Conservation (phyloP, 2,797 vertebrate species). For the Malacoraja senta region DNA sequence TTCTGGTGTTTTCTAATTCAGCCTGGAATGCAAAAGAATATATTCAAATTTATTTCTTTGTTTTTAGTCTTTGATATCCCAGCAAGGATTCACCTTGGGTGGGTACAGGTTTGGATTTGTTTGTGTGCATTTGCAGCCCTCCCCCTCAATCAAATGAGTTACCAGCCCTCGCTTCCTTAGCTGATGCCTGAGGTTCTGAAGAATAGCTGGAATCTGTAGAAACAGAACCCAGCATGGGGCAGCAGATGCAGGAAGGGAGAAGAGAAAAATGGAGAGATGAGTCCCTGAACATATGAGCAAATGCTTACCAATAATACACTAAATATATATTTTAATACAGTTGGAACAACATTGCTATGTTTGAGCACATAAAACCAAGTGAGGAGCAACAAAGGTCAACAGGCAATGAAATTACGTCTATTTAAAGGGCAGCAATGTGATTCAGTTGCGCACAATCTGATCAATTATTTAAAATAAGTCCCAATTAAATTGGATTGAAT, state of each 20-base stretch:
- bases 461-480: slow-evolving; percentile 34
- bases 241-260: neutral
- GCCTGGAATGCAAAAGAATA: neutral
- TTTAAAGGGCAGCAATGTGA: slow-evolving; percentile 14
- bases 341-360: neutral
- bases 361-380: neutral
- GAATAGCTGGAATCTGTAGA: neutral
- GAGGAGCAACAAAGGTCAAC: neutral
- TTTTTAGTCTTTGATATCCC: neutral
- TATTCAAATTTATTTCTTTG: neutral
- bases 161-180: neutral
- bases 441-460: slow-evolving; percentile 7
- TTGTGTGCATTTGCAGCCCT: no score
- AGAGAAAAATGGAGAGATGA: neutral
- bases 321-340: neutral
- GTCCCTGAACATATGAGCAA: neutral
- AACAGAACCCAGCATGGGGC: neutral
- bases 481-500: slow-evolving; percentile 36
- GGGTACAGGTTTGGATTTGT: no score
- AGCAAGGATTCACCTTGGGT: neutral
- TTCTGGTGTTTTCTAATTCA: neutral
- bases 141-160: neutral
- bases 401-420: neutral
- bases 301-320: neutral
- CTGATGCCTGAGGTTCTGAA: neutral